phyloP scores from a whole-genome alignment of 2,113 vertebrate species.

The Brachirus orientalis region DNA sequence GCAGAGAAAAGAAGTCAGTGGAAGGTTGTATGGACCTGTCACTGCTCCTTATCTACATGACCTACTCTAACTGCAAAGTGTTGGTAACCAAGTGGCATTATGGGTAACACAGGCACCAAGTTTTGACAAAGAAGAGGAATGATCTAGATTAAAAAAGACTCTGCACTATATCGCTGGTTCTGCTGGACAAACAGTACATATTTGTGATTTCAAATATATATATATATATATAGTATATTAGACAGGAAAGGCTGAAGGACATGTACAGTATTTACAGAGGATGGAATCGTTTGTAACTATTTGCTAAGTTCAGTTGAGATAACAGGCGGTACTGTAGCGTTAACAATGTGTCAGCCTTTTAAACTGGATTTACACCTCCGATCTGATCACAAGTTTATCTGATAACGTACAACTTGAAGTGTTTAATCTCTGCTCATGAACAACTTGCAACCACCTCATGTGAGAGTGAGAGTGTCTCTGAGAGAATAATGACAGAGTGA shows the following conservation, averaged over 20 bases:
- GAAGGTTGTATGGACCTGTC: too few species aligned
- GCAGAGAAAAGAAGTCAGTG: too few species aligned
- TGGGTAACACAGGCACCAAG: too few species aligned
- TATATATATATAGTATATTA: neutral
- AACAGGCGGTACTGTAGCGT: neutral
- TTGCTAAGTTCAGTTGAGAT: neutral
- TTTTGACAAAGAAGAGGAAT: too few species aligned
- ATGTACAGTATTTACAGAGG: too few species aligned
- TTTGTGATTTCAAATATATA: too few species aligned
- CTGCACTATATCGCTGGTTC: too few species aligned
- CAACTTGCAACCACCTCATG: neutral
- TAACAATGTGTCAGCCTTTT: neutral
- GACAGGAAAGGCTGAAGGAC: neutral
- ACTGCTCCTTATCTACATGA: too few species aligned
- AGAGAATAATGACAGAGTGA: conserved; percentile 6
- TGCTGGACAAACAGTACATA: too few species aligned
- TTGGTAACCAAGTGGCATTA: too few species aligned
- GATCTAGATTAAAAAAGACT: too few species aligned
- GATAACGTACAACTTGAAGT: neutral
- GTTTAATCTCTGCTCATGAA: neutral
- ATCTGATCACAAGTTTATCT: neutral
- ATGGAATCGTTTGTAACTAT: neutral
- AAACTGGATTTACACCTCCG: neutral
- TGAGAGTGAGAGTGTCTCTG: neutral
- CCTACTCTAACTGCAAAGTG: too few species aligned